Percentiles rank a stretch among this genome's conserved stretches.
Evolutionary conservation across 2,888 invertebrate genomes (phyloP).

Genomic region (Tubulanus polymorphus): DNA sequence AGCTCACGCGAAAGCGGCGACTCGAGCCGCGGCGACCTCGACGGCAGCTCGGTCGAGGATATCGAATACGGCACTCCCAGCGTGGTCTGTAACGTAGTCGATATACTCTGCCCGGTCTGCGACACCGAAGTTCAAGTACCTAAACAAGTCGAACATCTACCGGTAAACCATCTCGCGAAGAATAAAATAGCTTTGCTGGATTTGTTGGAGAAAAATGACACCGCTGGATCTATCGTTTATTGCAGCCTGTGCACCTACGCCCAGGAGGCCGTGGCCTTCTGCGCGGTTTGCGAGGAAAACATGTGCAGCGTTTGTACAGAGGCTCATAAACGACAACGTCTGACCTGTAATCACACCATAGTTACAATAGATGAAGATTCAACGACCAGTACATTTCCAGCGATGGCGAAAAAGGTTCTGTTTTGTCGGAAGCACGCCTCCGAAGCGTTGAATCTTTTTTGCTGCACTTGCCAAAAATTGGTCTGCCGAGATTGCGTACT

Average conservation of each 20-base stretch:
- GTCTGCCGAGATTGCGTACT: neutral
- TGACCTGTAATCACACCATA: neutral
- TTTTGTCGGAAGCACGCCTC: neutral
- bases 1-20: too few relatives aligned
- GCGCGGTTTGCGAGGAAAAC: neutral
- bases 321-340: neutral
- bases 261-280: neutral
- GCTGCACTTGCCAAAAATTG: neutral
- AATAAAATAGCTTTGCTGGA: neutral
- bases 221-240: neutral
- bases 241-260: neutral
- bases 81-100: too few relatives aligned
- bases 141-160: constrained; percentile 10
- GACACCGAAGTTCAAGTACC: constrained; percentile 15
- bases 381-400: neutral
- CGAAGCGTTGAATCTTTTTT: neutral
- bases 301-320: neutral
- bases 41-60: too few relatives aligned
- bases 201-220: too few relatives aligned
- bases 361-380: neutral
- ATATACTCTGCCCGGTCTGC: constrained; percentile 18
- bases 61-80: too few relatives aligned
- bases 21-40: too few relatives aligned
- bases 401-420: neutral
- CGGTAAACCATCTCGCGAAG: constrained; percentile 15